Evolutionary conservation across 2,113 vertebrate species (phyloP).

Genomic region (Morone saxatilis): DNA sequence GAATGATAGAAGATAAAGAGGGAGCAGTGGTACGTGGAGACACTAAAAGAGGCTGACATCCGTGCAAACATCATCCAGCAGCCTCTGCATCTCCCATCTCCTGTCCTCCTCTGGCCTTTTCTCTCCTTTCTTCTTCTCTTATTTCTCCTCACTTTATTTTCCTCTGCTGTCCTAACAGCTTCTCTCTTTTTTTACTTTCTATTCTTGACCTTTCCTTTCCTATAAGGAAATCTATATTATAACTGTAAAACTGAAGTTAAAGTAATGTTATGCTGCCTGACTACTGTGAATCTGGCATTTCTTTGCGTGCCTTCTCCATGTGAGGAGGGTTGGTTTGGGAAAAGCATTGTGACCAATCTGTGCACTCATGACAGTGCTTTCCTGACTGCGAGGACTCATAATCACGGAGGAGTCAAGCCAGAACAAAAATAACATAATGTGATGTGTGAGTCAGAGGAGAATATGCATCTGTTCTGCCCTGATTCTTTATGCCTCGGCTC

Average conservation of each 20-base stretch:
- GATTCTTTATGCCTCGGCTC: slow-evolving; percentile 37
- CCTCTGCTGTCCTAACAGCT: not conserved
- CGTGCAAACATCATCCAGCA: slow-evolving; percentile 48
- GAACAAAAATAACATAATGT: slow-evolving; percentile 52
- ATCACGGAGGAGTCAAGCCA: slow-evolving; percentile 31
- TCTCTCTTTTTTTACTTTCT: not conserved
- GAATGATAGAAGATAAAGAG: slow-evolving; percentile 35
- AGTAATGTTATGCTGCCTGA: not conserved
- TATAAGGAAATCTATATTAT: not conserved
- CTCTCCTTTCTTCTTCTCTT: not conserved
- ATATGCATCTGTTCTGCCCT: slow-evolving; percentile 56
- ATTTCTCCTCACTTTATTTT: not conserved
- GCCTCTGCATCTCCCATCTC: slow-evolving; percentile 40
- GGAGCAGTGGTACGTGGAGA: slow-evolving; percentile 40
- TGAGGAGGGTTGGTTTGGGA: not conserved
- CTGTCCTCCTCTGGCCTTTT: not conserved
- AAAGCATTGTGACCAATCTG: not conserved
- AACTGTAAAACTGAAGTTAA: not conserved
- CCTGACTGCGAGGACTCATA: slow-evolving; percentile 22
- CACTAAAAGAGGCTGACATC: slow-evolving; percentile 52
- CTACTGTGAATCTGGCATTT: not conserved
- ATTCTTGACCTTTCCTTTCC: not conserved
- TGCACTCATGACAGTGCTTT: not conserved
- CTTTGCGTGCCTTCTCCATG: not conserved
- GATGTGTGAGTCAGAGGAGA: slow-evolving; percentile 67